Evolutionary conservation across 1,140 invertebrate genomes (phyloP), one percentile per base, ranked within the genome.

Genomic region (Drosophila sucinea): DNA sequence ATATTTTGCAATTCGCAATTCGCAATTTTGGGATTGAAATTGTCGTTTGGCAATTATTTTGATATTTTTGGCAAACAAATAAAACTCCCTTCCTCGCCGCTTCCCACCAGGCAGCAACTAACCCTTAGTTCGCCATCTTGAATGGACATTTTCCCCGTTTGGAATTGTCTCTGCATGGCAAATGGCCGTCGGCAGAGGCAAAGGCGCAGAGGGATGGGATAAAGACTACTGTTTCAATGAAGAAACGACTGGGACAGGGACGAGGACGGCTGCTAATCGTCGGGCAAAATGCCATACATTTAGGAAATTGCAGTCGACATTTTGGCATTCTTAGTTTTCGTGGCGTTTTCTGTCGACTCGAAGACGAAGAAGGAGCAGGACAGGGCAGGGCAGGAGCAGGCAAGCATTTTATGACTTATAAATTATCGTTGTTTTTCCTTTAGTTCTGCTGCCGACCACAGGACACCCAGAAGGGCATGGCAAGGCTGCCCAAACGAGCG

Each of bases 401-500:
- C 77, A 38, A 66, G 61, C 74, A 70, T 84, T 80, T 90, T 89
- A 90, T 78, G 87, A 91, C 87, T 79, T 85, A 90, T 90, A 90
- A 90, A 90, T 91, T 89, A 90, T 89, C 77, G 89, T 85, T 86
- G 82, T 79, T 79, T 85, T 82, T 74, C 76, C 69, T 77, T 82
- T 73, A 74, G 68, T 72, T 85, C 57, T 66, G 72, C 81, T 77
- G 63, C 69, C 73, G 69, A 64, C 66, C 67, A 60, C 70, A 86
- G 86, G 86, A 90, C 82, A 83, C 79, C 77, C 82, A 78, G 76
- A 80, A 86, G 81, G 79, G 72, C 72, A 54, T 32, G 60, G 58
- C 40, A 41, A 51, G 44, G 44, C 23, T 51, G 41, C 7, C 44
- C 7, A 51, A 51, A 27, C 30, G 64, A 67, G 33, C 60, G 70